phyloP scores from a whole-genome alignment of 2,113 vertebrate genomes.

The Halichoerus grypus region DNA sequence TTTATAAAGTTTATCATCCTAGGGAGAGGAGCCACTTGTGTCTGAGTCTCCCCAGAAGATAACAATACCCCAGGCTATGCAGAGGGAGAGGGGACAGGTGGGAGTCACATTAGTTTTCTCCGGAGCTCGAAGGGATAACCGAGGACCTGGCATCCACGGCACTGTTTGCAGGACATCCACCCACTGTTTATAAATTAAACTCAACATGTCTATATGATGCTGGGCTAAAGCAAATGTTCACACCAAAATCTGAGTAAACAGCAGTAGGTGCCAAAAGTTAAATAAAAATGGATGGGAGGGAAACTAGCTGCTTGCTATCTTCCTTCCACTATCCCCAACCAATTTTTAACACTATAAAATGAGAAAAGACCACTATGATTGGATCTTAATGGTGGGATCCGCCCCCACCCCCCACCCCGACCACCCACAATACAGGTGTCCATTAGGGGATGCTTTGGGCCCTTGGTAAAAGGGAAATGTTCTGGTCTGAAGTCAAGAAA shows the following conservation, averaged over 20 bases:
- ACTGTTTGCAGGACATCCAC: background rate
- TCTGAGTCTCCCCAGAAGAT: background rate
- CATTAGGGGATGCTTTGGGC: background rate
- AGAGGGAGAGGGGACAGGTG: rapidly evolving
- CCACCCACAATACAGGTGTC: background rate
- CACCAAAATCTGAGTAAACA: conserved; percentile 7
- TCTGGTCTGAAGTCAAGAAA: background rate
- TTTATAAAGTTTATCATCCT: background rate
- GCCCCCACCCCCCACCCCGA: background rate
- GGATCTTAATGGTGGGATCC: background rate
- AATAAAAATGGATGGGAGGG: background rate
- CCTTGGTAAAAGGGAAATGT: background rate
- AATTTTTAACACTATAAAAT: background rate
- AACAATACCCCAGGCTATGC: background rate
- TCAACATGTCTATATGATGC: background rate
- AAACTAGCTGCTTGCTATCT: background rate
- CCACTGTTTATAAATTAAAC: background rate
- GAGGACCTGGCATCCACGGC: too few relatives aligned
- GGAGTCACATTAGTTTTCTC: background rate
- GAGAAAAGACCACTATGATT: background rate
- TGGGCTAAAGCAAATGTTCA: background rate
- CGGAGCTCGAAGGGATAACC: background rate
- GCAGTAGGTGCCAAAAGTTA: background rate
- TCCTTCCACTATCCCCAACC: too few relatives aligned
- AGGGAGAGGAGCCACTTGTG: background rate